Conservation (phyloP, 2,113 vertebrate species). For the Pitta sordida region DNA sequence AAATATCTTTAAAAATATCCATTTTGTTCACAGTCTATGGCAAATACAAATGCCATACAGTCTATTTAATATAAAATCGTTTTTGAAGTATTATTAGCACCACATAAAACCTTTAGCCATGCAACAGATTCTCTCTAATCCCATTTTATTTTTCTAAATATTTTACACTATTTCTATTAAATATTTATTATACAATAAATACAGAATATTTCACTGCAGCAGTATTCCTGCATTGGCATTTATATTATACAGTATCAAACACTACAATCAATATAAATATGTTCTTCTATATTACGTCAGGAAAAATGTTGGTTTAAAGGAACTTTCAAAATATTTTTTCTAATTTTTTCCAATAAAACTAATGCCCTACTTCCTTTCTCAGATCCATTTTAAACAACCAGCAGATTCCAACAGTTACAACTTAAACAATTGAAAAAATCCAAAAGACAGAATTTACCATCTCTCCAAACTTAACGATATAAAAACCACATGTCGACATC, state of each 20-base stretch:
- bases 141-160: neutral
- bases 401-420: conserved; percentile 8
- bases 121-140: neutral
- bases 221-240: neutral
- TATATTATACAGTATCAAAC: neutral
- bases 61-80: neutral
- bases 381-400: neutral
- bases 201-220: neutral
- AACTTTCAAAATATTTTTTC: neutral
- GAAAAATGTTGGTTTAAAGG: neutral
- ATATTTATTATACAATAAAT: neutral
- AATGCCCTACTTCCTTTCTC: conserved; percentile 12
- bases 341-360: neutral
- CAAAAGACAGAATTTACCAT: neutral
- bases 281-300: neutral
- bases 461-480: conserved; percentile 2
- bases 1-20: neutral
- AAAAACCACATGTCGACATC: neutral
- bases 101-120: neutral
- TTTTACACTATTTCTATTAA: neutral
- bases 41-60: neutral
- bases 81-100: conserved; percentile 3
- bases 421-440: neutral
- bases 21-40: neutral
- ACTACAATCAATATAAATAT: neutral